These are phyloP conservation scores for Mesorhabditis spiculigera DNA, from an alignment of 2,888 invertebrate species.

Conservation along the genomic window DNA sequence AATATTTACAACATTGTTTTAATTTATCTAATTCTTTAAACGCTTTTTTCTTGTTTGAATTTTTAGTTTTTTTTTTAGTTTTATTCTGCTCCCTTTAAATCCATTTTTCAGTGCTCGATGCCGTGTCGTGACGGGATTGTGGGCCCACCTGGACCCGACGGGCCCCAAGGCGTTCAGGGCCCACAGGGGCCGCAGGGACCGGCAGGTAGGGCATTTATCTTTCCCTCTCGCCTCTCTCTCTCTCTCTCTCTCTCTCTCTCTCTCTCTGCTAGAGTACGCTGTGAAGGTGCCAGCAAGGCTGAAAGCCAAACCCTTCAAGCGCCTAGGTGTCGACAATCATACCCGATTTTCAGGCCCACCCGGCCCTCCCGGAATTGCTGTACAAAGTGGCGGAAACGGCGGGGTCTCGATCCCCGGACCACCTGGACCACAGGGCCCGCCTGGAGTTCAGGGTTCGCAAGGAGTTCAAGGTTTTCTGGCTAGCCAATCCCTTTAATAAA, in stretches of 20 bases:
- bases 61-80: neutral
- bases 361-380: constrained; percentile 20
- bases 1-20: too few species aligned
- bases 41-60: too few species aligned
- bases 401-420: constrained; percentile 14
- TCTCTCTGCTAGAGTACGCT: too few species aligned
- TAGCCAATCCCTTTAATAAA: constrained; percentile 7
- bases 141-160: constrained; percentile 23
- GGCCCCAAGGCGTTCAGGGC: constrained; percentile 23
- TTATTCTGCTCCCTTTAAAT: constrained; percentile 16
- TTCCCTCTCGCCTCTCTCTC: neutral
- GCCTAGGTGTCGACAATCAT: neutral
- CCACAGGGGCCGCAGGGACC: constrained; percentile 31
- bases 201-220: constrained; percentile 10
- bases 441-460: constrained; percentile 29
- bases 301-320: neutral
- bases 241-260: neutral
- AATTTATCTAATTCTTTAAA: too few species aligned
- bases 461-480: constrained; percentile 27
- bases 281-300: too few species aligned
- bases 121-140: neutral
- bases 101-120: constrained; percentile 14
- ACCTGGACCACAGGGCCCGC: constrained; percentile 27
- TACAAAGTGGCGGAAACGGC: constrained; percentile 9
- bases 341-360: constrained; percentile 22